phyloP scores from a whole-genome alignment of 2,888 invertebrate genomes.

The Bugula neritina region DNA sequence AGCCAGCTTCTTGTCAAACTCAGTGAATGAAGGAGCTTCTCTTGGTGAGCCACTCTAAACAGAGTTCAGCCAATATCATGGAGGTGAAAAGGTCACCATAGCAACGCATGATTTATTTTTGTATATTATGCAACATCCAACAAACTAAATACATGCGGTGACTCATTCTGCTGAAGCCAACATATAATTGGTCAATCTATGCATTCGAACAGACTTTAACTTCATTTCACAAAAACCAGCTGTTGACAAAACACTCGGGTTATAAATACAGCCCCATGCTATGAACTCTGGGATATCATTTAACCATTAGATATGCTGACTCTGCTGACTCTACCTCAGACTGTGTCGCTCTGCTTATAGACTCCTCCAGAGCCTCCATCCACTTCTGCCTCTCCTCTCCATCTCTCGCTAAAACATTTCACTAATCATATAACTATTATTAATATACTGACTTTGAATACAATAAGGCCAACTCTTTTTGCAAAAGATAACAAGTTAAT shows the following conservation, averaged over 20 bases:
- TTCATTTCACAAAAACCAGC: no score
- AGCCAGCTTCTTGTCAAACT: conserved; percentile 81
- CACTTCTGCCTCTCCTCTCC: conserved; percentile 90
- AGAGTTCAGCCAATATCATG: not conserved
- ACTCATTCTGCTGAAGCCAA: no score
- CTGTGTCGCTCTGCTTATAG: conserved; percentile 75
- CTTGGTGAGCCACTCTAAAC: not conserved
- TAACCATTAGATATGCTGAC: no score
- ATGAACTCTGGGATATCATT: no score
- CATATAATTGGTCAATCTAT: no score
- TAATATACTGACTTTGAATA: conserved; percentile 18
- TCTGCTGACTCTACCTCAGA: no score
- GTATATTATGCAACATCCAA: no score
- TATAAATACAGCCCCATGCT: no score
- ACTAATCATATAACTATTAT: conserved; percentile 29
- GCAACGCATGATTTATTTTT: not conserved
- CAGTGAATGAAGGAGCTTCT: conserved; percentile 59
- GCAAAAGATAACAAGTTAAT: not conserved
- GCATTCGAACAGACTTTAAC: no score
- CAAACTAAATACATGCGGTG: no score
- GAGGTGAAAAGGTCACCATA: not conserved
- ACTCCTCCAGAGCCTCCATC: conserved; percentile 90
- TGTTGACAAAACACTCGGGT: no score
- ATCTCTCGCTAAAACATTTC: conserved; percentile 77
- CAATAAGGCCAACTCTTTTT: not conserved